These are phyloP conservation scores for Patella pellucida DNA, from an alignment of 2,888 invertebrate genomes.

Conservation along the genomic window DNA sequence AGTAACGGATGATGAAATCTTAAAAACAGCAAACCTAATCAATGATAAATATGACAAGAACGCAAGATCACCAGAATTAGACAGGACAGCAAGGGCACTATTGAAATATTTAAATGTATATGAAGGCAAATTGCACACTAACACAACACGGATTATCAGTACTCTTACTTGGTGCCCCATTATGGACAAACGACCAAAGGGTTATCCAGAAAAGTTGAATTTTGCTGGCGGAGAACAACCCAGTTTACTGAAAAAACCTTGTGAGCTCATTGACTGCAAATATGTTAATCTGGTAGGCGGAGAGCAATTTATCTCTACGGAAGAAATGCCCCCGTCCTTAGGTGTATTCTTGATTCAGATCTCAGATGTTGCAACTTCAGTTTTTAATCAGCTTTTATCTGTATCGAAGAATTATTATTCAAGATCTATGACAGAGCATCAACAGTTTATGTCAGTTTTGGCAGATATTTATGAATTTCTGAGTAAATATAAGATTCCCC, in stretches of 20 bases:
- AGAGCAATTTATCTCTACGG: constrained; percentile 30
- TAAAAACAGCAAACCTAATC: constrained; percentile 28
- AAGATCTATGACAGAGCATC: neutral
- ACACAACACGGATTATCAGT: neutral
- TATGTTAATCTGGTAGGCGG: constrained; percentile 36
- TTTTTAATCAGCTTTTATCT: constrained; percentile 22
- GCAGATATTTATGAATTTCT: constrained; percentile 19
- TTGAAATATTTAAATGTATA: neutral
- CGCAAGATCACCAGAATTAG: neutral
- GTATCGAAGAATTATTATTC: neutral
- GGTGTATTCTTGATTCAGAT: neutral
- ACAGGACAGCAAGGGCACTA: constrained; percentile 11
- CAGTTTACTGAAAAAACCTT: constrained; percentile 33
- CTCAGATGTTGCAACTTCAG: neutral
- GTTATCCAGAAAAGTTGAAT: constrained; percentile 31
- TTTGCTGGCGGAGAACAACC: constrained; percentile 21
- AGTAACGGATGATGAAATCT: constrained; percentile 44
- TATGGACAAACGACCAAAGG: constrained; percentile 28
- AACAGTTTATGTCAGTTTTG: constrained; percentile 13
- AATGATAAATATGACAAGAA: constrained; percentile 1
- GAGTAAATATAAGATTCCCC: neutral
- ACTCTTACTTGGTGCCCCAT: constrained; percentile 31
- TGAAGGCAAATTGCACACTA: neutral
- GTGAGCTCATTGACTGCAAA: constrained; percentile 30
- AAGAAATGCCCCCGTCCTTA: constrained; percentile 4